Conservation (phyloP, 1,140 invertebrate species). For the Drosophila nebulosa region DNA sequence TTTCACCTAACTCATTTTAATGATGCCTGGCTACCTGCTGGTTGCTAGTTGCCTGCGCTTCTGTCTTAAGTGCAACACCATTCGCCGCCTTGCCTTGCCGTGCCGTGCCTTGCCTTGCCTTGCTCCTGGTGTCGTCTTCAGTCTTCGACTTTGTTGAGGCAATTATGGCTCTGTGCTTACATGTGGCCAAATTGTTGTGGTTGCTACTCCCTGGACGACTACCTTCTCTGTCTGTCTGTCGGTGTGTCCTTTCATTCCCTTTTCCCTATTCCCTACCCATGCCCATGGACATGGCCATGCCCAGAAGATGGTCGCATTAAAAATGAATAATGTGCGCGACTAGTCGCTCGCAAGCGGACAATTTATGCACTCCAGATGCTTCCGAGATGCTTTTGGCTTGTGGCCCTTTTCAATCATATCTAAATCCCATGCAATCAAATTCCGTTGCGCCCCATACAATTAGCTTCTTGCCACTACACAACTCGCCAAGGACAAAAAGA, state of each 20-base stretch:
- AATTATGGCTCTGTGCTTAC: slow-evolving; percentile 76
- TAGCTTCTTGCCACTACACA: slow-evolving; percentile 39
- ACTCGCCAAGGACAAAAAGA: slow-evolving; percentile 33
- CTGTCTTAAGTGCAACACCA: slow-evolving; percentile 56
- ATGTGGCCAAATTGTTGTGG: slow-evolving; percentile 79
- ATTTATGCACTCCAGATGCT: slow-evolving; percentile 72
- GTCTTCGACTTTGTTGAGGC: slow-evolving; percentile 28
- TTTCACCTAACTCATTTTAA: slow-evolving; percentile 71
- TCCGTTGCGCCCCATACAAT: slow-evolving; percentile 66
- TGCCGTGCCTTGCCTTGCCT: slow-evolving; percentile 34
- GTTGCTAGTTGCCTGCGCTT: slow-evolving; percentile 1
- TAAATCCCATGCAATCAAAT: slow-evolving; percentile 75
- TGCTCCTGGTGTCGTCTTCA: slow-evolving; percentile 15
- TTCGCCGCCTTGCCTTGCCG: slow-evolving; percentile 40
- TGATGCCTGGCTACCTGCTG: slow-evolving; percentile 50
- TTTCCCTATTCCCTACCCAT: too few species aligned
- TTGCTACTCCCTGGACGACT: background rate
- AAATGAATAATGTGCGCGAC: slow-evolving; percentile 76
- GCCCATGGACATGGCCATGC: background rate
- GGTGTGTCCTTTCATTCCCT: too few species aligned
- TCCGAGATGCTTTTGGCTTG: slow-evolving; percentile 9
- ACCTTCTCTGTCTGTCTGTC: too few species aligned
- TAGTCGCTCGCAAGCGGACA: slow-evolving; percentile 55
- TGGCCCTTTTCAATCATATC: slow-evolving; percentile 71
- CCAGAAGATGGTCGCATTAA: slow-evolving; percentile 65